Evolutionary conservation across 2,888 invertebrate species (phyloP).

Genomic region (Eudemis profundana): DNA sequence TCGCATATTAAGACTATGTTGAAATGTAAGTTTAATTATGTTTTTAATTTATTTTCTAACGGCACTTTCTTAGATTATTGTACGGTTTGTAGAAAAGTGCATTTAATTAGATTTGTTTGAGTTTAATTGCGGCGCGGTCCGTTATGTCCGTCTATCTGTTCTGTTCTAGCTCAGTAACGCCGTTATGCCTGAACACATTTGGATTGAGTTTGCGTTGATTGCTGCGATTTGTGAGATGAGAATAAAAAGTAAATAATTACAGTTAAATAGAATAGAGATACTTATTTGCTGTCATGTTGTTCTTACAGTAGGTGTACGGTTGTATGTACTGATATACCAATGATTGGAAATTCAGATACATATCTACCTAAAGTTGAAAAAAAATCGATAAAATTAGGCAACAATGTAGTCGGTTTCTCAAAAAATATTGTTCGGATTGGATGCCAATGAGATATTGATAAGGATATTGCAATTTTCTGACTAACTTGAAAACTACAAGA

Average conservation of each 20-base stretch:
- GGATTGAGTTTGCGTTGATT: conserved; percentile 34
- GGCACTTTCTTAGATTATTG: conserved; percentile 5
- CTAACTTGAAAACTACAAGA: too few relatives aligned
- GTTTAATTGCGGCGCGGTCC: conserved; percentile 34
- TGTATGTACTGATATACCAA: too few relatives aligned
- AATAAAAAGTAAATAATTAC: conserved; percentile 1
- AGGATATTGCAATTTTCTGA: too few relatives aligned
- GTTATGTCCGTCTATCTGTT: conserved; percentile 32
- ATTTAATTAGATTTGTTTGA: conserved; percentile 22
- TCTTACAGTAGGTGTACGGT: too few relatives aligned
- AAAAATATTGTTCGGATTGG: too few relatives aligned
- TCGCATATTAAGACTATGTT: neutral
- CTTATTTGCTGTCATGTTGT: too few relatives aligned
- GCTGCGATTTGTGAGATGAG: conserved; percentile 26
- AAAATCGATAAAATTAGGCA: too few relatives aligned
- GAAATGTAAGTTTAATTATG: neutral
- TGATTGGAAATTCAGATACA: too few relatives aligned
- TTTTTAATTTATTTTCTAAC: neutral
- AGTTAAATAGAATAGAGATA: neutral
- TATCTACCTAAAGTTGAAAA: too few relatives aligned
- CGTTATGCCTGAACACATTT: conserved; percentile 44
- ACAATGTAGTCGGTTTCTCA: too few relatives aligned
- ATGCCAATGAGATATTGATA: too few relatives aligned
- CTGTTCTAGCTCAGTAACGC: conserved; percentile 33
- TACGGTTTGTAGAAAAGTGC: neutral